Base-by-base conservation (phyloP, 2,113 vertebrate species). In the Eubucco bourcierii region DNA sequence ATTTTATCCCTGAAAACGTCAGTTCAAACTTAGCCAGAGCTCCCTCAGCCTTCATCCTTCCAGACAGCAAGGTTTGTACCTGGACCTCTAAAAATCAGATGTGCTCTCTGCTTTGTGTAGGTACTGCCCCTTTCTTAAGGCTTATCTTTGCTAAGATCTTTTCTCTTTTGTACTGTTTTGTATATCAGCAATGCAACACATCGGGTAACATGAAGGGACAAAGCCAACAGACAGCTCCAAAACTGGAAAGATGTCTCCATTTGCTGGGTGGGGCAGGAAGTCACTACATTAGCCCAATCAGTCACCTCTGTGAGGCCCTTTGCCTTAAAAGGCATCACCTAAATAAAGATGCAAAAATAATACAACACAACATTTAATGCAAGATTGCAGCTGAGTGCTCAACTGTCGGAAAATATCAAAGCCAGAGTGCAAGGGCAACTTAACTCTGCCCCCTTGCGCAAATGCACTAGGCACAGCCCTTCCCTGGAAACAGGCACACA, bases 381-480 rank as follows among this genome's bases (percentile, higher is more conserved):
- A 89, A 92, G 87, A 89, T 83, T 87, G 79, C 95, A 80, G 84
- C 89, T 87, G 89, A 95, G 75, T 41, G 23, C 90, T 88, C 90
- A 65, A 93, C 66, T 64, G 89, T 56, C 92, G 93, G 95, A 87
- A 94, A 95, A 89, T 89, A 92, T 9, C 89, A 33, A 87, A 82
- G 71, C 89, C 27, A 1, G 41, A 60, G 84, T 0, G 41, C 14
- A 67, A 87, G 92, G 94, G 95, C 96, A 95, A 96, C 90, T 92
- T 94, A 82, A 80, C 41, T 96, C 96, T 96, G 95, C 92, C 92
- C 94, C 87, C 92, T 89, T 84, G 87, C 93, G 94, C 94, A 80
- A 82, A 93, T 17, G 84, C 87, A 79, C 92, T 23, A 82, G 60
- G 81, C 84, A 95, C 88, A 94, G 77, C 44, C 50, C 80, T 88